phyloP scores from a whole-genome alignment of 2,888 invertebrate genomes.

The Archips crataeganus region DNA sequence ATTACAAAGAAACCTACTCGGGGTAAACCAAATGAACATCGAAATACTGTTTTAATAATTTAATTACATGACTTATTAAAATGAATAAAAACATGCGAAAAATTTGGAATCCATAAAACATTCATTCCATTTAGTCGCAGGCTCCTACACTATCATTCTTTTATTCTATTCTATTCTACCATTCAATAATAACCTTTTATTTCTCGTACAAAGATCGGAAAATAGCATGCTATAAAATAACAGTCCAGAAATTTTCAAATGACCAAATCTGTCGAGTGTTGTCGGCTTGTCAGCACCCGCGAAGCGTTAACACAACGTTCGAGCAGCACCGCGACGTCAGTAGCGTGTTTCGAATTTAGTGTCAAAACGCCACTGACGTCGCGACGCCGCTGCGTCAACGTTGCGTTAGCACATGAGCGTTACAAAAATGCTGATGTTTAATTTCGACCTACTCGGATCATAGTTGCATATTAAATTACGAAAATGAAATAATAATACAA shows the following conservation, averaged over 20 bases:
- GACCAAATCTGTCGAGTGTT: no score
- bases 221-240: not conserved
- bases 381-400: no score
- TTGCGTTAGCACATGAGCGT: no score
- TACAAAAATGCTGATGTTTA: no score
- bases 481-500: no score
- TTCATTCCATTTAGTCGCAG: not conserved
- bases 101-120: not conserved
- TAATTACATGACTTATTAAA: not conserved
- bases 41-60: not conserved
- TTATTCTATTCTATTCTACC: not conserved
- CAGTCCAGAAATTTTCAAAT: not conserved
- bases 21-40: not conserved
- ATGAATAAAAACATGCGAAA: not conserved
- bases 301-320: no score
- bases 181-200: not conserved
- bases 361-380: no score
- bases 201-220: constrained; percentile 4
- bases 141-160: not conserved
- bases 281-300: no score
- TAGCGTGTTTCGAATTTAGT: no score
- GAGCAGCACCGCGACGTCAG: no score
- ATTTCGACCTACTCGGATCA: no score
- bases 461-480: no score
- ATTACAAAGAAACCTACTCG: not conserved